Conservation (phyloP, 2,888 invertebrate genomes). For the Brachynemurus nebulosus region DNA sequence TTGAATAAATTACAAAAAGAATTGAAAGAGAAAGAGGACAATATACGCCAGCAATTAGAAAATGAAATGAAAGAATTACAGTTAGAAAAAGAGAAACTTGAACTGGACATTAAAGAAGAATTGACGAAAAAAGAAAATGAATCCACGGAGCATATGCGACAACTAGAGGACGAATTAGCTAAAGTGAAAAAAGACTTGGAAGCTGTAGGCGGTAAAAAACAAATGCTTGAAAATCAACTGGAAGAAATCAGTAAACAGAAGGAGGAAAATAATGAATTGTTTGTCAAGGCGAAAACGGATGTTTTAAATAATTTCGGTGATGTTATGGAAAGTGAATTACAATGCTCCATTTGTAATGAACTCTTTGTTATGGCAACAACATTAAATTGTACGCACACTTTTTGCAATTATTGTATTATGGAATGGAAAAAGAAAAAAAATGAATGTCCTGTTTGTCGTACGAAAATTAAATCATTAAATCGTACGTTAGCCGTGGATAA, state of each 20-base stretch:
- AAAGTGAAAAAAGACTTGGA: neutral
- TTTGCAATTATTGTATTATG: slow-evolving; percentile 55
- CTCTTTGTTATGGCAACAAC: slow-evolving; percentile 55
- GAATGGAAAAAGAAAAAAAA: slow-evolving; percentile 54
- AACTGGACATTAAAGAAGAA: neutral
- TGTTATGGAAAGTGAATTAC: slow-evolving; percentile 52
- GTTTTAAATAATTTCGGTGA: slow-evolving; percentile 11
- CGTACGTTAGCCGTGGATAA: slow-evolving; percentile 53
- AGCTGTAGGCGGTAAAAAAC: neutral
- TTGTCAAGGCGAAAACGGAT: slow-evolving; percentile 11
- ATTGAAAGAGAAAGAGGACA: slow-evolving; percentile 16
- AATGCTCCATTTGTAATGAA: slow-evolving; percentile 64
- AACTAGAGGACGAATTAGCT: neutral
- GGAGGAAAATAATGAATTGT: neutral
- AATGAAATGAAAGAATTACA: no score
- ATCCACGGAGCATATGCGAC: neutral
- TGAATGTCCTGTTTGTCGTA: slow-evolving; percentile 58
- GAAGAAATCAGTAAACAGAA: neutral
- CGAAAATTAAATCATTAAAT: slow-evolving; percentile 36
- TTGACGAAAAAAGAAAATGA: neutral
- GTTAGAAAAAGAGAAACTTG: neutral
- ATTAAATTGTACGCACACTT: slow-evolving; percentile 60
- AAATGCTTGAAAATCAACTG: neutral
- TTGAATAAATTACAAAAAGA: neutral
- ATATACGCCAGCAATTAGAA: neutral